Conservation (phyloP, 2,113 vertebrate genomes). For the Sus scrofa region T2T-Sscrofa CM000816.6:434501-435000, state of each 20-base stretch:
- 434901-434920: constrained; percentile 86
- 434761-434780: constrained; percentile 99
- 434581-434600: rapidly evolving
- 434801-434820: constrained; percentile 96
- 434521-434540: rapidly evolving
- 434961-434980: constrained; percentile 98
- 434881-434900: not conserved
- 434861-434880: rapidly evolving
- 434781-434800: constrained; percentile 96
- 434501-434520: not conserved
- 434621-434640: not conserved
- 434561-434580: rapidly evolving
- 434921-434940: constrained; percentile 98
- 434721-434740: constrained; percentile 95
- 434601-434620: too few species aligned
- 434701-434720: constrained; percentile 94
- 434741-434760: constrained; percentile 98
- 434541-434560: not conserved
- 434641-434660: too few species aligned
- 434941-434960: constrained; percentile 97
- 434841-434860: constrained; percentile 85
- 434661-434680: not conserved
- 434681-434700: constrained; percentile 97
- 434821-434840: constrained; percentile 94
- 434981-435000: constrained; percentile 96